Evolutionary conservation across 2,888 invertebrate genomes (phyloP), one percentile per base, ranked within the genome.

Genomic region (Trilocha varians): DNA sequence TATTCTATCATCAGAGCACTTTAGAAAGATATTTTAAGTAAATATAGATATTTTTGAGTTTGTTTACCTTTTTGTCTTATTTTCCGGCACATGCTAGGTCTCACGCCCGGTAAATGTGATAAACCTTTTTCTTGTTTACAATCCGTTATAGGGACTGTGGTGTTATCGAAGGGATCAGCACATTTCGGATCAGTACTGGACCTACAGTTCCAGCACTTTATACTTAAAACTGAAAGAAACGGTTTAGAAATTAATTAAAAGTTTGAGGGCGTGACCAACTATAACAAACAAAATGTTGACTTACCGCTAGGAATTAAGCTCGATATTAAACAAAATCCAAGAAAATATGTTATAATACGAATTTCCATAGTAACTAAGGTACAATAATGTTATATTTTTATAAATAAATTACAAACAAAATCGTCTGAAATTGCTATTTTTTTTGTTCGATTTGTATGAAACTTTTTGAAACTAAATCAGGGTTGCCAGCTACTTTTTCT

Each of bases 201-300:
- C 49, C 95, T 90, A 62, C 97, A 97, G 40, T 91, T 93, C 96
- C 96, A 97, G 65, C 97, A 97, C 85, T 96, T 96, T 38, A 94
- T 93, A 43, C 89, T 84, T 38, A 78, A 68, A 49, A 87, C 93
- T 92, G 65, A 43, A 80, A 79, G 44, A 36, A 34, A 50, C 52
- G 25, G 25, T 25, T 25, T 9, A 4, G 15, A 39, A 35, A 32
- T 41, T 14, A 36, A 11, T 32, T 43, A 44, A 36, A 16, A 46
- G 40, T 25, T 46, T 34, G 32, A 9, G 74, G 75, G 78, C 72
- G 77, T 78, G 72, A 60, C 78, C 67, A 38, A 9, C 6, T 11
- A 25, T 13, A 9, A 14, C 41, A 32, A 9, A n/a, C 32, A 41
- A 43, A 45, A 38, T 37, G 35, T 40, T 32, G 39, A 54, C 51